Conservation (phyloP, 2,888 invertebrate species). For the Rotaria macrura region DNA sequence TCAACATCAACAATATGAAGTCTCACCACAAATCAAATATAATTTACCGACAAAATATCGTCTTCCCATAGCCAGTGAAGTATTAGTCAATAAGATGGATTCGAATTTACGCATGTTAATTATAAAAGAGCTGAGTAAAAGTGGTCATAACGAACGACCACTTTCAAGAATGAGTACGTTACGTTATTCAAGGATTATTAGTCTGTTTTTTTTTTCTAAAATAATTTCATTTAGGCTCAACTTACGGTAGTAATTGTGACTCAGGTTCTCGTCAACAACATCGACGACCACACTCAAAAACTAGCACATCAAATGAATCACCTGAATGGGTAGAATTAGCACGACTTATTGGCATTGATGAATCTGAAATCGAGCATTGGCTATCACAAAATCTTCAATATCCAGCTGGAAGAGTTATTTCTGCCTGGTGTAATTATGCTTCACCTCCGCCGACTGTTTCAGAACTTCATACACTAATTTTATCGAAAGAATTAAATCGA, state of each 20-base stretch:
- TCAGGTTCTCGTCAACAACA: background rate
- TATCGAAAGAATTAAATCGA: conserved; percentile 17
- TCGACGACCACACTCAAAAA: background rate
- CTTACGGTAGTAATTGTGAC: background rate
- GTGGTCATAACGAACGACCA: background rate
- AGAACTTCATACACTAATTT: background rate
- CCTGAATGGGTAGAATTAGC: background rate
- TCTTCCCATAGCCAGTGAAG: background rate
- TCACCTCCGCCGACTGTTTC: background rate
- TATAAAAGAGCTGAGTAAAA: background rate
- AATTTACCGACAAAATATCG: background rate
- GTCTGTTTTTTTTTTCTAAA: background rate
- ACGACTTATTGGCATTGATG: background rate
- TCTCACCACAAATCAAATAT: background rate
- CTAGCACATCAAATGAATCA: background rate
- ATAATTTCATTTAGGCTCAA: no score
- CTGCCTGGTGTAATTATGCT: background rate
- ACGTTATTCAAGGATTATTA: no score
- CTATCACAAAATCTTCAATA: background rate
- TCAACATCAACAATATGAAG: background rate
- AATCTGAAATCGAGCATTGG: background rate
- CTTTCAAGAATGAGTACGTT: background rate
- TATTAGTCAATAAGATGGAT: background rate
- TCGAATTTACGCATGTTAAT: background rate
- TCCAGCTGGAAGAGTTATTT: background rate